These are phyloP conservation scores for Oenanthe melanoleuca DNA, from an alignment of 2,113 vertebrate species.

Conservation along the genomic window DNA sequence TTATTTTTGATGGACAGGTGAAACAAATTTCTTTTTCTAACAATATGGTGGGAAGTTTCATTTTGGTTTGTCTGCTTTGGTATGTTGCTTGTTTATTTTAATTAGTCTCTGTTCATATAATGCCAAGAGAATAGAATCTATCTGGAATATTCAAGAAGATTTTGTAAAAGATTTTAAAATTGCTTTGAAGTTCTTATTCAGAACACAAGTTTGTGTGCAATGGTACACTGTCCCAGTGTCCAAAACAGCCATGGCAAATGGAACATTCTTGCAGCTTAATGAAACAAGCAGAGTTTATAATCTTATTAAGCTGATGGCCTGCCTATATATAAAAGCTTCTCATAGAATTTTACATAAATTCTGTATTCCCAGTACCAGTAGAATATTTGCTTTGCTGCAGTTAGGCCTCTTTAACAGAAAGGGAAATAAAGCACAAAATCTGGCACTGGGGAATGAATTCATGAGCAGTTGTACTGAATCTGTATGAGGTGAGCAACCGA, in stretches of 20 bases:
- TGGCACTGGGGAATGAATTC: conserved; percentile 5
- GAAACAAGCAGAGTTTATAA: conserved; percentile 11
- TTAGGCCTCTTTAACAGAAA: conserved; percentile 33
- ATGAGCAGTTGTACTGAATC: conserved; percentile 8
- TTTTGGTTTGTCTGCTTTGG: background rate
- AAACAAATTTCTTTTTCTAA: background rate
- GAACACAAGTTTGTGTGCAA: background rate
- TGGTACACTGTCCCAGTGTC: background rate
- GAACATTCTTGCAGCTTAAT: background rate
- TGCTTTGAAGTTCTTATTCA: conserved; percentile 14
- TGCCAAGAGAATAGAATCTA: background rate
- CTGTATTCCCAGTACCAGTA: background rate
- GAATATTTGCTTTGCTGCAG: conserved; percentile 22
- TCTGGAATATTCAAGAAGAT: background rate
- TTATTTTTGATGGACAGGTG: background rate
- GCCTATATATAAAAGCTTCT: background rate
- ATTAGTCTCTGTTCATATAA: background rate
- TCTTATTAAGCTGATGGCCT: background rate
- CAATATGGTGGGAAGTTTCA: background rate
- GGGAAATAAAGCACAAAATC: conserved; percentile 34
- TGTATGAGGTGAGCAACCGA: background rate
- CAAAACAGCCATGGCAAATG: background rate
- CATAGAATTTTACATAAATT: conserved; percentile 11
- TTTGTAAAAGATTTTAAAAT: background rate
- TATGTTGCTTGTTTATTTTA: background rate